These are phyloP conservation scores for Ganaspis brasiliensis DNA, from an alignment of 2,888 invertebrate genomes.

Conservation along the genomic window DNA sequence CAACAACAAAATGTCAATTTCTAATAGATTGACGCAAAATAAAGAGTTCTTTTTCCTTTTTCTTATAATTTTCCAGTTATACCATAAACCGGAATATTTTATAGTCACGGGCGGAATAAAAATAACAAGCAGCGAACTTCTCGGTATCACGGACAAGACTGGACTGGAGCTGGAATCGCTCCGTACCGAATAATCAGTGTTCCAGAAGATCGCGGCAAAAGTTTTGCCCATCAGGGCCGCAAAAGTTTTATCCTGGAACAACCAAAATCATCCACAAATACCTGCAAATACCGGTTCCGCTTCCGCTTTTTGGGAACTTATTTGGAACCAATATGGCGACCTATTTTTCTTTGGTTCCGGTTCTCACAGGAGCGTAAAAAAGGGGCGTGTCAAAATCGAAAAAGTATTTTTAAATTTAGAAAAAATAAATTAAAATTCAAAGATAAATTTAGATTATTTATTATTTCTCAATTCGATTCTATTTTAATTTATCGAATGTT, in stretches of 20 bases:
- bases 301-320: conserved; percentile 29
- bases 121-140: conserved; percentile 36
- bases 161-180: conserved; percentile 53
- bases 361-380: conserved; percentile 19
- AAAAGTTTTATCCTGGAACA: neutral
- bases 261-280: neutral
- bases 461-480: too few relatives aligned
- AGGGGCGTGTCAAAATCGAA: neutral
- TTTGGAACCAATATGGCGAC: conserved; percentile 38
- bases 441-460: too few relatives aligned
- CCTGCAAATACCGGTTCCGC: conserved; percentile 19
- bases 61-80: neutral
- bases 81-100: neutral
- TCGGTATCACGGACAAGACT: conserved; percentile 69
- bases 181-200: conserved; percentile 55
- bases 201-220: conserved; percentile 14
- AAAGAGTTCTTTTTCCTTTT: neutral
- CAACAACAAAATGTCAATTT: neutral
- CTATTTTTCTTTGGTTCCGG: conserved; percentile 19
- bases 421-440: too few relatives aligned
- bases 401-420: too few relatives aligned
- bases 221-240: conserved; percentile 25
- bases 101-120: conserved; percentile 11
- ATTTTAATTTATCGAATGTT: too few relatives aligned
- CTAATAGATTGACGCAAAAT: neutral